Percentiles rank a stretch among this genome's conserved stretches.
Evolutionary conservation across 2,797 vertebrate genomes (phyloP).

Genomic region (Trematomus bernacchii): DNA sequence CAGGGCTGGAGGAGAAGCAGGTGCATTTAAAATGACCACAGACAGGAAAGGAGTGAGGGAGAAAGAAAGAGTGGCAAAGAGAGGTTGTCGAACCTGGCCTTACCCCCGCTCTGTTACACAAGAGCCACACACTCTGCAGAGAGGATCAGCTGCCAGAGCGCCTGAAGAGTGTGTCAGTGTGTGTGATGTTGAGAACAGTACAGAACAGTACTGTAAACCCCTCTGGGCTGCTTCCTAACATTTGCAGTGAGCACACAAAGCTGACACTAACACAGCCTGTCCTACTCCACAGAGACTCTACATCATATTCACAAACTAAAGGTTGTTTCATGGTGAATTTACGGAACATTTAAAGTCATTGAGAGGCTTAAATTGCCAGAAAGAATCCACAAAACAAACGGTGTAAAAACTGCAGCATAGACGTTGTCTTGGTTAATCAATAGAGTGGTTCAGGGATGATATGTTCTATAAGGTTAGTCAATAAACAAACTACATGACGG

Average conservation of each 20-base stretch:
- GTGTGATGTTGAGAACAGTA: conserved; percentile 46
- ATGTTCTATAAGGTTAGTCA: too few relatives aligned
- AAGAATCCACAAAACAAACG: background rate
- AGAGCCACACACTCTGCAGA: conserved; percentile 37
- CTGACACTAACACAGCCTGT: conserved; percentile 23
- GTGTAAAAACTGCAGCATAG: background rate
- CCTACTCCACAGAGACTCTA: conserved; percentile 7
- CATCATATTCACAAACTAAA: conserved; percentile 27
- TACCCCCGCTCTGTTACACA: conserved; percentile 51
- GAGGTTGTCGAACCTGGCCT: conserved; percentile 32
- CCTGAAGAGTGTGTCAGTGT: conserved; percentile 39
- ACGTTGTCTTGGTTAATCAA: background rate
- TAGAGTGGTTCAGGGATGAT: too few relatives aligned
- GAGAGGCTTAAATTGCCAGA: background rate
- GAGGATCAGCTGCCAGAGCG: conserved; percentile 41
- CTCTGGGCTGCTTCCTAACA: conserved; percentile 40
- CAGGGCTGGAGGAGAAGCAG: background rate
- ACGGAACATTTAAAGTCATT: conserved; percentile 26
- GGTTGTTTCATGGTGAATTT: conserved; percentile 14
- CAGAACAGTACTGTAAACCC: conserved; percentile 43
- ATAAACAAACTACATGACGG: too few relatives aligned
- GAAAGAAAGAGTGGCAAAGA: conserved; percentile 1
- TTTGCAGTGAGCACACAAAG: conserved; percentile 24
- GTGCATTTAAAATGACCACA: conserved; percentile 4
- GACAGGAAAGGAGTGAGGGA: background rate